Evolutionary conservation across 2,888 invertebrate genomes (phyloP).

Genomic region (Quadroppia sp.): DNA sequence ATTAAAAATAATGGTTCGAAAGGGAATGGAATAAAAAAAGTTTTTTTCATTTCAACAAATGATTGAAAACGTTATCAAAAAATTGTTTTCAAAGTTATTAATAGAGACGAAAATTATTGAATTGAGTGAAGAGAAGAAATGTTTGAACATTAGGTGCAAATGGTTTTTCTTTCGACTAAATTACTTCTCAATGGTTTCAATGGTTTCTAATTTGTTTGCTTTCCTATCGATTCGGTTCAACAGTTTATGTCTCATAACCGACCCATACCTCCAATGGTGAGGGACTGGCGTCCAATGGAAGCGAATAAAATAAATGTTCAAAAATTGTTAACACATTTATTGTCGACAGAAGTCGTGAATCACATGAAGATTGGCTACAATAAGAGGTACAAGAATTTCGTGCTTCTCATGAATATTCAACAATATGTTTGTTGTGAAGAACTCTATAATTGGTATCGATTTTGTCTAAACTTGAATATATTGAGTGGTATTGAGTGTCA

Average conservation of each 20-base stretch:
- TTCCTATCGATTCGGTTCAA: not conserved
- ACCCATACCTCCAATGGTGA: not conserved
- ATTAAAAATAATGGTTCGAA: too few species aligned
- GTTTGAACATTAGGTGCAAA: conserved; percentile 6
- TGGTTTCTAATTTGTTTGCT: not conserved
- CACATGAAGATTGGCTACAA: not conserved
- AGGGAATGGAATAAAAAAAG: not conserved
- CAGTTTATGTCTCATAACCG: not conserved
- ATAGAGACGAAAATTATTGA: not conserved
- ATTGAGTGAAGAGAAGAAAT: not conserved
- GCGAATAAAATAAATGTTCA: not conserved
- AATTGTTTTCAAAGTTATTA: too few species aligned
- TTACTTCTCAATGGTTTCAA: not conserved
- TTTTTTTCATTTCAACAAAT: conserved; percentile 1
- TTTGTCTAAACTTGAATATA: not conserved
- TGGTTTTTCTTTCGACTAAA: not conserved
- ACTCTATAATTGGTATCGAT: conserved; percentile 3
- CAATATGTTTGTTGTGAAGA: not conserved
- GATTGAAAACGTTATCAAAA: too few species aligned
- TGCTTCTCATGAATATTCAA: not conserved
- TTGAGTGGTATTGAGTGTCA: conserved; percentile 6
- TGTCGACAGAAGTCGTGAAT: not conserved
- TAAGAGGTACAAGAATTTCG: not conserved
- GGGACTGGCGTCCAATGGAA: not conserved
- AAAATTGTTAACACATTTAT: not conserved